Evolutionary conservation across 1,140 invertebrate genomes (phyloP).

Genomic region (Ceratitis capitata): DNA sequence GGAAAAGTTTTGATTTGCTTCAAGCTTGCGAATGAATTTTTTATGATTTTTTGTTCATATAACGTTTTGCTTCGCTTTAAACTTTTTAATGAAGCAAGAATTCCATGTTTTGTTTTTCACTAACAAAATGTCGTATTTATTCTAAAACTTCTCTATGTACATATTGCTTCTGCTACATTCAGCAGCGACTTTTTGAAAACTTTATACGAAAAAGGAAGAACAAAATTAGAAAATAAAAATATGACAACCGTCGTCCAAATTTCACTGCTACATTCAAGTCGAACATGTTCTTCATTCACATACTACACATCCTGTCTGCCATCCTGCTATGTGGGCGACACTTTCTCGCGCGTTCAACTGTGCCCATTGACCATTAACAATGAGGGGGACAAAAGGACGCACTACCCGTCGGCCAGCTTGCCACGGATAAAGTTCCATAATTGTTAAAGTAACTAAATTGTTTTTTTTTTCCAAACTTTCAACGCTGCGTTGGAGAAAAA

Average conservation of each 20-base stretch:
- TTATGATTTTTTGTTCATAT: background rate
- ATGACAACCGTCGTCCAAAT: background rate
- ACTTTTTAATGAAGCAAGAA: background rate
- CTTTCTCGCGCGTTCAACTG: too few species aligned
- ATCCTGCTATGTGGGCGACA: background rate
- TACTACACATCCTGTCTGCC: background rate
- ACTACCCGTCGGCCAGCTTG: background rate
- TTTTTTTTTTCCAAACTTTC: conserved; percentile 32
- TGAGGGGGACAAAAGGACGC: too few species aligned
- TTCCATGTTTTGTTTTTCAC: background rate
- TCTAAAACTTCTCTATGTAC: too few species aligned
- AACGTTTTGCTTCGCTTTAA: background rate
- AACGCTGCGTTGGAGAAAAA: background rate
- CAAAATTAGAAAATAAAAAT: background rate
- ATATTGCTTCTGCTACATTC: too few species aligned
- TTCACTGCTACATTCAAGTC: background rate
- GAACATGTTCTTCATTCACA: background rate
- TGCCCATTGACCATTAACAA: background rate
- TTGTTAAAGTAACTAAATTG: conserved; percentile 32
- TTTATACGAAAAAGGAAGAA: background rate
- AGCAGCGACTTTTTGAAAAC: too few species aligned
- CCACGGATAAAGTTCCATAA: conserved; percentile 27
- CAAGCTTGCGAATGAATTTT: too few species aligned
- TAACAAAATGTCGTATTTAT: background rate
- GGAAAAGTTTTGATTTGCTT: too few species aligned